Conservation (phyloP, 2,797 vertebrate genomes). For the Paedocypris micromegethes region DNA sequence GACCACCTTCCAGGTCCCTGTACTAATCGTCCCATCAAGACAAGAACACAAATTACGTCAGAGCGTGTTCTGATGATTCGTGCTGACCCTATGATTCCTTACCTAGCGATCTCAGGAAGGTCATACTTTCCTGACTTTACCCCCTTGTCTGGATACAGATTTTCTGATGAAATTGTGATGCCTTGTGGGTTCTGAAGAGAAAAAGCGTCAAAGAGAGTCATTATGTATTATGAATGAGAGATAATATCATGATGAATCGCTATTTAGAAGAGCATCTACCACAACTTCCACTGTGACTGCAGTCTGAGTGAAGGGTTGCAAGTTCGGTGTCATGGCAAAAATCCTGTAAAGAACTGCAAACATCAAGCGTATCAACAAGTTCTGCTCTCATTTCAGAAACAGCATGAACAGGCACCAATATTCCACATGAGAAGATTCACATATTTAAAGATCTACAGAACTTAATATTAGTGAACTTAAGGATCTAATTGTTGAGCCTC, state of each 20-base stretch:
- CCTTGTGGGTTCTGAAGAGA: conserved; percentile 59
- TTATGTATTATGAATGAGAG: background rate
- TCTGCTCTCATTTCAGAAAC: too few species aligned
- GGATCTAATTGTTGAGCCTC: too few species aligned
- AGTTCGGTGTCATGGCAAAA: conserved; percentile 58
- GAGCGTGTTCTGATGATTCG: too few species aligned
- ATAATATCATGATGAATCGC: background rate
- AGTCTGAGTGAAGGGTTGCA: conserved; percentile 52
- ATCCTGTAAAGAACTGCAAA: conserved; percentile 60
- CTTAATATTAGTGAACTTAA: too few species aligned
- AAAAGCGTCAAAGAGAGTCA: background rate
- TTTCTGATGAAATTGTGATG: conserved; percentile 47
- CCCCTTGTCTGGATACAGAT: conserved; percentile 47
- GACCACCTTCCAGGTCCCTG: conserved; percentile 72
- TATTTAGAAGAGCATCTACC: conserved; percentile 46
- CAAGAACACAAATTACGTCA: background rate
- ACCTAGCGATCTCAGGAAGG: conserved; percentile 61
- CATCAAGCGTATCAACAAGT: background rate
- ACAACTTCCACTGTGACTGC: conserved; percentile 53
- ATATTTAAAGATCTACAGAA: too few species aligned
- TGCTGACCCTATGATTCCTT: background rate
- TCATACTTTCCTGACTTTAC: conserved; percentile 46
- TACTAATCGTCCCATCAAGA: conserved; percentile 49
- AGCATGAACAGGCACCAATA: background rate
- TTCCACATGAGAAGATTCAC: too few species aligned